phyloP scores from a whole-genome alignment of 1,140 invertebrate species.

The Melanaphis sacchari region DNA sequence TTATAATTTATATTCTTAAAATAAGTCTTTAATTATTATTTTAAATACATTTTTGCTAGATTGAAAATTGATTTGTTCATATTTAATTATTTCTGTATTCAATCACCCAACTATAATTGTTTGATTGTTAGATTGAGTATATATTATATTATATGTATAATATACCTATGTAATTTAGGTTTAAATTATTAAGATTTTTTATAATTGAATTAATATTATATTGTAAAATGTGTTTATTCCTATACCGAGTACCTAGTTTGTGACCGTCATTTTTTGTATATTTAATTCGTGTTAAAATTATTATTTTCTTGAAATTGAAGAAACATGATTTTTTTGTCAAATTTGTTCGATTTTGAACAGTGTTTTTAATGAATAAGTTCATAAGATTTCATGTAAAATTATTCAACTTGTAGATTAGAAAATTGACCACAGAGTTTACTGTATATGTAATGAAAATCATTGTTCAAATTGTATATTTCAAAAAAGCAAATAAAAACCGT shows the following conservation, averaged over 20 bases:
- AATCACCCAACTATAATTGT: not conserved
- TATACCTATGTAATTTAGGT: too few relatives aligned
- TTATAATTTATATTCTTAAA: not conserved
- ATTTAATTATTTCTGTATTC: not conserved
- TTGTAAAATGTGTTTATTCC: not conserved
- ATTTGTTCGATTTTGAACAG: too few relatives aligned
- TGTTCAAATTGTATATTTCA: not conserved
- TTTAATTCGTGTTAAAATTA: not conserved
- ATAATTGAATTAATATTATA: too few relatives aligned
- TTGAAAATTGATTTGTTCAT: not conserved
- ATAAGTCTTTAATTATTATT: not conserved
- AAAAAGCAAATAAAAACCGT: not conserved
- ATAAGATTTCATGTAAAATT: not conserved
- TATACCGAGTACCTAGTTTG: not conserved
- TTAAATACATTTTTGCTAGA: too few relatives aligned
- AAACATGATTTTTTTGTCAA: not conserved
- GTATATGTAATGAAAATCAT: not conserved
- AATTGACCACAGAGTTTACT: not conserved
- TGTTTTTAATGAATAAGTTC: too few relatives aligned
- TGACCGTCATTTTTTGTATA: not conserved
- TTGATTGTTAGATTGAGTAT: not conserved
- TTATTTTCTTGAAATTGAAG: not conserved
- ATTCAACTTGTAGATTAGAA: not conserved
- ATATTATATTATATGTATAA: too few relatives aligned
- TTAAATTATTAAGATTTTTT: too few relatives aligned